Evolutionary conservation across 2,113 vertebrate species (phyloP).

Genomic region (Oncorhynchus mykiss): DNA sequence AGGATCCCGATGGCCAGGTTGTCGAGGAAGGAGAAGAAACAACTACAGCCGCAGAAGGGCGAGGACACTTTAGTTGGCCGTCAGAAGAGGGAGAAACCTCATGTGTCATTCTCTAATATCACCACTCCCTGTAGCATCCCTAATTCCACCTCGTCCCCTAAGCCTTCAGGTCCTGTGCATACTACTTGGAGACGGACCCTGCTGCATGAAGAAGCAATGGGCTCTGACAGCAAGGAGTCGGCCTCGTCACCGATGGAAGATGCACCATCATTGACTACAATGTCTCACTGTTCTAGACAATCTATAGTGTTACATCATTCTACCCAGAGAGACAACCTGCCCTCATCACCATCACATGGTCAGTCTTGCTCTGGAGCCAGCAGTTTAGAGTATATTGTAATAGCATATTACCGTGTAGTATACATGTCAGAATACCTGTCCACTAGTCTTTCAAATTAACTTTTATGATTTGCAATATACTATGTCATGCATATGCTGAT

Average conservation of each 20-base stretch:
- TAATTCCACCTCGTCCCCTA: constrained; percentile 28
- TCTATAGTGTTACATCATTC: constrained; percentile 36
- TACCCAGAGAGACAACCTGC: constrained; percentile 15
- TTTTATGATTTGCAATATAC: not conserved
- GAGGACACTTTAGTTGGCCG: constrained; percentile 42
- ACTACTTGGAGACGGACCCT: constrained; percentile 48
- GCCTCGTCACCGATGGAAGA: not conserved
- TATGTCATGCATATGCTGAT: not conserved
- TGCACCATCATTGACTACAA: not conserved
- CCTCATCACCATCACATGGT: constrained; percentile 35
- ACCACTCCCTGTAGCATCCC: constrained; percentile 14
- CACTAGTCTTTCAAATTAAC: not conserved
- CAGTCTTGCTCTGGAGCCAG: constrained; percentile 10
- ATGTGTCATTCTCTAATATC: constrained; percentile 23
- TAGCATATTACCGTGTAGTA: too few species aligned
- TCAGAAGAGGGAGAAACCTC: constrained; percentile 24
- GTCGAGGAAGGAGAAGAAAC: constrained; percentile 86
- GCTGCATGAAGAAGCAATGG: constrained; percentile 49
- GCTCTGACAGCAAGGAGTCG: not conserved
- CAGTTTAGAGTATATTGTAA: not conserved
- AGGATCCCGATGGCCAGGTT: constrained; percentile 87
- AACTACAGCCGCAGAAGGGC: constrained; percentile 57
- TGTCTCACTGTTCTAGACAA: constrained; percentile 29
- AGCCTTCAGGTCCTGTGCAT: constrained; percentile 30
- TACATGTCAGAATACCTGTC: too few species aligned